Base-by-base conservation (phyloP, 2,888 invertebrate species). In the Bombylius major region DNA sequence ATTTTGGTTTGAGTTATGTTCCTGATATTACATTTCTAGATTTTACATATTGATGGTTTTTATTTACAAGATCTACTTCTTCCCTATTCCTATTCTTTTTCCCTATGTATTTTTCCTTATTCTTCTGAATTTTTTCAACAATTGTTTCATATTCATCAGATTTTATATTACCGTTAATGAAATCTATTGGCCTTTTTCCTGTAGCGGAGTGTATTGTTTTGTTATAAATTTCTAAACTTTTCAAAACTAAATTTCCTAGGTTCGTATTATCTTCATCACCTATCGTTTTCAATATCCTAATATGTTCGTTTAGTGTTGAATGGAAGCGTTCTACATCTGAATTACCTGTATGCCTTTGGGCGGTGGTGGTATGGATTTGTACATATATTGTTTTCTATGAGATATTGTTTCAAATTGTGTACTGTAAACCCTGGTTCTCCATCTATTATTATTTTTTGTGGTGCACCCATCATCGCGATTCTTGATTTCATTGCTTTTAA, bases 231-330 rank as follows among this genome's bases (percentile, higher is more conserved):
- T 52, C 54, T 55, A 62, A 59, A 14, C 60, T 61, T 51, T 55
- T 58, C 8, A 50, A 32, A 8, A 63, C 59, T 55, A 23, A 23
- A 23, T 23, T 1, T 23, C 23, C 23, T 23, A 23, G 3, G 23
- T 23, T 23, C 23, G 23, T 23, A 23, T 62, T 63, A 9, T 63
- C 58, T 53, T 63, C 62, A 7, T 54, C 63, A 57, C 50, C 13
- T 62, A 59, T 12, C 63, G 63, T 56, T 58, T 42, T 59, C 45
- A 62, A 45, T 5, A 62, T 54, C 23, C 61, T 13, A 23, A 62
- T 52, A 23, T 63, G 61, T 60, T 62, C 63, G 23, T 62, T 63
- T 0, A 62, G 59, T 1, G 61, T 64, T 7, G 61, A 62, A 12
- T 63, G 51, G 6, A 60, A 32, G 32, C 61, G 39, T 58, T 61